Base-by-base conservation (phyloP, 1,140 invertebrate genomes). In the Formica exsecta region DNA sequence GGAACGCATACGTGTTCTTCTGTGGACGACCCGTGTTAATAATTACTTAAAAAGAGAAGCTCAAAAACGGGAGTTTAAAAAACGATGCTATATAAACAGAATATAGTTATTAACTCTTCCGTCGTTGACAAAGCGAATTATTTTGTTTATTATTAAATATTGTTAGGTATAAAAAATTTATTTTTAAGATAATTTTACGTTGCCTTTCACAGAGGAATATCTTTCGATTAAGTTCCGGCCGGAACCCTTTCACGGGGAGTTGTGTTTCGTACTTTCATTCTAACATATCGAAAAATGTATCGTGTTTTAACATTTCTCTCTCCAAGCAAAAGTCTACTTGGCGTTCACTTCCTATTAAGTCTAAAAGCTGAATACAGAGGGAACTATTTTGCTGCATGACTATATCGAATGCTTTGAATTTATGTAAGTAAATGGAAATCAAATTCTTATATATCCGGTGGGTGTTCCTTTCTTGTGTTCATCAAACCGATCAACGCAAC, bases 331-430 rank as follows among this genome's bases (percentile, higher is more conserved):
- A 62, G 44, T 76, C 65, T 44, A 29, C n/a, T 68, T 62, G n/a
- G 64, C 87, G 57, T 87, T 86, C 89, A 81, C 88, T 92, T 92
- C 90, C 91, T 73, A 83, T 62, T 77, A 54, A 84, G 61, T 38
- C 38, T 59, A 65, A 91, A 86, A 90, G 86, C 86, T 19, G 38
- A n/a, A 32, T 66, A 57, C 64, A 62, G 36, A 57, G 62, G 25
- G 25, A 25, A 70, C 75, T 41, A 32, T 29, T 57, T 73, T 29
- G 51, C 54, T 41, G n/a, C 32, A 1, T 51, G 66, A 77, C 48
- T n/a, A n/a, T n/a, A n/a, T 32, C 22, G 36, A 11, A 7, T 62
- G 25, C 3, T 51, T 44, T 74, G 3, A 41, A 48, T 61, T 74
- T 71, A 73, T 62, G 44, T 75, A 84, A 57, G 81, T 77, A 32